These are phyloP conservation scores for Drosophila maculinotata DNA, from an alignment of 2,888 invertebrate species.

Conservation along the genomic window DNA sequence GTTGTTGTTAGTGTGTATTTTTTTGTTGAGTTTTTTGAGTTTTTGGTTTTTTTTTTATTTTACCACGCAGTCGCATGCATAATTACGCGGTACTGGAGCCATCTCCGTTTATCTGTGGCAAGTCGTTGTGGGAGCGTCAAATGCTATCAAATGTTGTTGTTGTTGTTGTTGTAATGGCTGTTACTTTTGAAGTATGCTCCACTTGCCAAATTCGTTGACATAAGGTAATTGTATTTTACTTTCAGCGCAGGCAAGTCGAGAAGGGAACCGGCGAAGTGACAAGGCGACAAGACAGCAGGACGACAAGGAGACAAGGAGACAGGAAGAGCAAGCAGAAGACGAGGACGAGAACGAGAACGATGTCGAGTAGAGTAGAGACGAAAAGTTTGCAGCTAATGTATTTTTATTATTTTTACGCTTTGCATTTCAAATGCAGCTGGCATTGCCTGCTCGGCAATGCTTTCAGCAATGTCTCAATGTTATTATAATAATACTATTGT, in stretches of 20 bases:
- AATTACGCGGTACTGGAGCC: conserved; percentile 69
- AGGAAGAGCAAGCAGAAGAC: neutral
- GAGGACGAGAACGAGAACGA: no score
- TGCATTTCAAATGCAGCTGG: conserved; percentile 75
- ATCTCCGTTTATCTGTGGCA: conserved; percentile 56
- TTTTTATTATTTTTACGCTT: conserved; percentile 78
- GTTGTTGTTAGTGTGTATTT: conserved; percentile 18
- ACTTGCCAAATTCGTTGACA: conserved; percentile 69
- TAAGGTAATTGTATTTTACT: conserved; percentile 76
- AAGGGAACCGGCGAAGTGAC: neutral
- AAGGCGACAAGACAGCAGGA: neutral
- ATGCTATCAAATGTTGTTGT: conserved; percentile 38
- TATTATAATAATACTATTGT: conserved; percentile 54
- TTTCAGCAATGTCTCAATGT: conserved; percentile 55
- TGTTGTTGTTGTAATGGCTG: conserved; percentile 28
- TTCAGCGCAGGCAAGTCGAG: conserved; percentile 17
- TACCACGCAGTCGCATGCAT: conserved; percentile 61
- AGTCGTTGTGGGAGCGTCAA: conserved; percentile 41
- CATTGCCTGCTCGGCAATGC: conserved; percentile 32
- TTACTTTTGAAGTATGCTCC: conserved; percentile 57
- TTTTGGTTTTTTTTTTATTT: conserved; percentile 35
- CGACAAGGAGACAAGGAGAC: neutral
- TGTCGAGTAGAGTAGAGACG: conserved; percentile 11
- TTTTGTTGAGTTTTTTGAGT: conserved; percentile 21
- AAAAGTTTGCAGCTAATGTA: conserved; percentile 74